Conservation (phyloP, 92 coral and sea anemone species). For the Parazoanthus swiftii region DNA sequence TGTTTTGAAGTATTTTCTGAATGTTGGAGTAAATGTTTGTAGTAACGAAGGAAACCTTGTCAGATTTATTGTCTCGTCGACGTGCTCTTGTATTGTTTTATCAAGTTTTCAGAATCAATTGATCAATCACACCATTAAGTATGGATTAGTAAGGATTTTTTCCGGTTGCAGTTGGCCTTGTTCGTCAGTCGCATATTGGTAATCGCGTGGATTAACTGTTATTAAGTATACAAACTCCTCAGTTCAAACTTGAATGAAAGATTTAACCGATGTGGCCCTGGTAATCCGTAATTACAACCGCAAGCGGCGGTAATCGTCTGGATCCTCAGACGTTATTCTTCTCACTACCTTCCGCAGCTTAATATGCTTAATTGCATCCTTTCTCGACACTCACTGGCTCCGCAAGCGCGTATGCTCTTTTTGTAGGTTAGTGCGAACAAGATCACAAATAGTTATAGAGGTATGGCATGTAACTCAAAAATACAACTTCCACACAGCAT, state of each 20-base stretch:
- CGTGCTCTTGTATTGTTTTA: too few species aligned
- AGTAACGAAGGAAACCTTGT: too few species aligned
- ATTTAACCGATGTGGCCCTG: neutral
- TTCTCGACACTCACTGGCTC: neutral
- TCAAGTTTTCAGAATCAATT: too few species aligned
- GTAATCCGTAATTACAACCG: neutral
- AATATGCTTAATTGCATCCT: too few species aligned
- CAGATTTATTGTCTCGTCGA: too few species aligned
- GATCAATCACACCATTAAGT: neutral
- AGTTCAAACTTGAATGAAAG: neutral
- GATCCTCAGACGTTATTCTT: too few species aligned
- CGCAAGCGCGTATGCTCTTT: slow-evolving; percentile 28
- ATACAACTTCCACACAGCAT: slow-evolving; percentile 52
- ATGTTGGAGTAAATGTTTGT: too few species aligned
- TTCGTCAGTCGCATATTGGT: neutral
- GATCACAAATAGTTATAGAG: slow-evolving; percentile 34
- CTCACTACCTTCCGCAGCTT: too few species aligned
- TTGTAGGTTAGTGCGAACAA: slow-evolving; percentile 41
- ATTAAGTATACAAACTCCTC: neutral
- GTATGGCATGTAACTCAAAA: slow-evolving; percentile 44
- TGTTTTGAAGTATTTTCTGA: too few species aligned
- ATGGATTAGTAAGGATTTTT: neutral
- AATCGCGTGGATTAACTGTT: neutral
- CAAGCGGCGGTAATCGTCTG: neutral
- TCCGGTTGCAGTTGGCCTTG: neutral